phyloP scores from a whole-genome alignment of 2,888 invertebrate genomes.

The Noctua pronuba region DNA sequence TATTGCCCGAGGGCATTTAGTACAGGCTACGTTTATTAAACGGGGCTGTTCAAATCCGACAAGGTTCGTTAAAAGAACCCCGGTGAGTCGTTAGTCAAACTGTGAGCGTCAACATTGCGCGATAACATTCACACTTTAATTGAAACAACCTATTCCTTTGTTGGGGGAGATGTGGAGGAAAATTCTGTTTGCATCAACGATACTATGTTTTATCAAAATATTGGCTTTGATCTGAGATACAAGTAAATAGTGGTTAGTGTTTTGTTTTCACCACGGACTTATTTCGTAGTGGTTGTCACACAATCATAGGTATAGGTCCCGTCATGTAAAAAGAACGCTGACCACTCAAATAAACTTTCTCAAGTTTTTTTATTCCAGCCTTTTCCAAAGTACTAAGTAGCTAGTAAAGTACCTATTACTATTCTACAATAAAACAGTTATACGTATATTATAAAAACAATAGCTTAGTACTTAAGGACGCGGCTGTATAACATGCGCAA shows the following conservation, averaged over 20 bases:
- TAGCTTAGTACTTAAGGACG: too few relatives aligned
- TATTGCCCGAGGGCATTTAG: constrained; percentile 13
- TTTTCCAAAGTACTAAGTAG: too few relatives aligned
- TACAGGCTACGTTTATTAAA: constrained; percentile 19
- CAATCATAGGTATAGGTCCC: too few relatives aligned
- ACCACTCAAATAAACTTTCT: too few relatives aligned
- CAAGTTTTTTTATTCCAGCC: too few relatives aligned
- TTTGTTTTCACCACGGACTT: not conserved
- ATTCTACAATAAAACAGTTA: too few relatives aligned
- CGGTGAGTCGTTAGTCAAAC: constrained; percentile 38
- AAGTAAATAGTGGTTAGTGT: not conserved
- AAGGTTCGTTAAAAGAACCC: constrained; percentile 39
- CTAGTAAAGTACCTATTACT: too few relatives aligned
- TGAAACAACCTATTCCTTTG: constrained; percentile 14
- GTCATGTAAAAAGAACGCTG: too few relatives aligned
- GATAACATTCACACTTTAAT: constrained; percentile 41
- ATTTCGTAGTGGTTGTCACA: not conserved
- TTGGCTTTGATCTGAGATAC: constrained; percentile 12
- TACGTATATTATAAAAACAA: too few relatives aligned
- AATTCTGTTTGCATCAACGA: not conserved
- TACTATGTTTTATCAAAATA: not conserved
- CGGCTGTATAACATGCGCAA: too few relatives aligned
- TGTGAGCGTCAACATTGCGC: constrained; percentile 18
- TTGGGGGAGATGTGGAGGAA: not conserved
- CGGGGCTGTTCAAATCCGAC: constrained; percentile 28